These are phyloP conservation scores for Darevskia mixta DNA, from an alignment of 2,797 vertebrate genomes.

Conservation along the genomic window DNA sequence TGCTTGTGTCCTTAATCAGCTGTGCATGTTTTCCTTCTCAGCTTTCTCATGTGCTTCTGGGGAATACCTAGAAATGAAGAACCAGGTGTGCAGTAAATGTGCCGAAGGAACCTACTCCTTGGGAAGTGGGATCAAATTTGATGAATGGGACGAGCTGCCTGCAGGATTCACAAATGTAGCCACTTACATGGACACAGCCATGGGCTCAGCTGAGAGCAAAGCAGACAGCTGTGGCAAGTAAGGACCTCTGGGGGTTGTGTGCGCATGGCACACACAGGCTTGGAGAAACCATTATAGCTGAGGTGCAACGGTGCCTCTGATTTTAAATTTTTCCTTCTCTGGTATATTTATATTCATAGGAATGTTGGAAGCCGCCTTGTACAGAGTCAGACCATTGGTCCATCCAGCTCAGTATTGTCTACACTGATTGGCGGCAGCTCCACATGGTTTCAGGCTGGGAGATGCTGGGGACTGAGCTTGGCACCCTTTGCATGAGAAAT, in stretches of 20 bases:
- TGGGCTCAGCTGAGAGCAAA: constrained; percentile 76
- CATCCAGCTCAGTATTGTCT: neutral
- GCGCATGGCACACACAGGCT: no score
- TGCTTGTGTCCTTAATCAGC: constrained; percentile 23
- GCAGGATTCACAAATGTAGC: constrained; percentile 93
- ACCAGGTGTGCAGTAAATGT: constrained; percentile 93
- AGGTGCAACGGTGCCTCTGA: neutral
- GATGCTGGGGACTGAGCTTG: no score
- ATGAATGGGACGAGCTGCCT: constrained; percentile 94
- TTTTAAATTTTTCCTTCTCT: neutral
- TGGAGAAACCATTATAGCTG: neutral
- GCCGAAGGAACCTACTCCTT: constrained; percentile 95
- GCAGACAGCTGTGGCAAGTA: constrained; percentile 90
- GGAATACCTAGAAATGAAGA: constrained; percentile 96
- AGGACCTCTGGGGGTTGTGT: constrained; percentile 50
- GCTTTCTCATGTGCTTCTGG: constrained; percentile 95
- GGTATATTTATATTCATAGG: neutral
- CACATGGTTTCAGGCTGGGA: no score
- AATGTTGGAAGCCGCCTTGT: neutral
- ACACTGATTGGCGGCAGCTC: no score
- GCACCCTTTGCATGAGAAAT: no score
- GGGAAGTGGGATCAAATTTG: constrained; percentile 95
- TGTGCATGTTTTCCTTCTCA: constrained; percentile 67
- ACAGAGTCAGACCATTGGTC: neutral
- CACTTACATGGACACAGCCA: constrained; percentile 85